A percentile compares a stretch with the other conserved stretches of the same genome.
Evolutionary conservation across 2,888 invertebrate genomes (phyloP).

Genomic region (Drosophila austrosaltans): DNA sequence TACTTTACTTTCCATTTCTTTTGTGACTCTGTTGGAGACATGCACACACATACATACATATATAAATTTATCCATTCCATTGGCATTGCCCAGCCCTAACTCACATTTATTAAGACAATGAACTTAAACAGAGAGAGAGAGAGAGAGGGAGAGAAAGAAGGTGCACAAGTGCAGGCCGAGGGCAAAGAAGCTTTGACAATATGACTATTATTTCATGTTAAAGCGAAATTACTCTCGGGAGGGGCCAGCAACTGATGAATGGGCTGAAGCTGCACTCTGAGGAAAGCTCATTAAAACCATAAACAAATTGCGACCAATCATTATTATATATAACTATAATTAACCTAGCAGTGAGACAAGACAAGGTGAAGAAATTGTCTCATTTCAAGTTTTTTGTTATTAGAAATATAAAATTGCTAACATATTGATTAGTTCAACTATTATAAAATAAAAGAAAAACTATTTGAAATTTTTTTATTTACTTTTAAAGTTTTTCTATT

Average conservation of each 20-base stretch:
- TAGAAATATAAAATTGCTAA: no score
- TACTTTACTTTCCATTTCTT: slow-evolving; percentile 70
- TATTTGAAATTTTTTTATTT: no score
- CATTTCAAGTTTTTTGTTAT: no score
- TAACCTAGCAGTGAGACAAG: not conserved
- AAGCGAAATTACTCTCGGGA: slow-evolving; percentile 3
- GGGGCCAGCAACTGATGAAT: not conserved
- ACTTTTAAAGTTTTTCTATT: no score
- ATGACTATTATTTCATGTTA: slow-evolving; percentile 26
- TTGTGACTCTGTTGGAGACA: slow-evolving; percentile 47
- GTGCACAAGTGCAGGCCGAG: not conserved
- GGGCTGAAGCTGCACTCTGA: slow-evolving; percentile 8
- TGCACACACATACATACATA: not conserved
- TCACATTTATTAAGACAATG: slow-evolving; percentile 57
- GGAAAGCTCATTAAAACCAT: not conserved
- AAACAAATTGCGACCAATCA: not conserved
- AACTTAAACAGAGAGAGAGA: slow-evolving; percentile 39
- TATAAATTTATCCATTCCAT: slow-evolving; percentile 42
- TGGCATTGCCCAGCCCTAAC: slow-evolving; percentile 59
- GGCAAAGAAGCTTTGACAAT: slow-evolving; percentile 9
- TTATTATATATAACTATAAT: not conserved
- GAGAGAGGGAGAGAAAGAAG: slow-evolving; percentile 3
- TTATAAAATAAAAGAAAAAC: no score
- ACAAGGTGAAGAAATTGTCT: no score
- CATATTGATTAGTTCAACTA: no score